Base-by-base conservation (phyloP, 2,888 invertebrate species). In the Tetheella fluctuosa region DNA sequence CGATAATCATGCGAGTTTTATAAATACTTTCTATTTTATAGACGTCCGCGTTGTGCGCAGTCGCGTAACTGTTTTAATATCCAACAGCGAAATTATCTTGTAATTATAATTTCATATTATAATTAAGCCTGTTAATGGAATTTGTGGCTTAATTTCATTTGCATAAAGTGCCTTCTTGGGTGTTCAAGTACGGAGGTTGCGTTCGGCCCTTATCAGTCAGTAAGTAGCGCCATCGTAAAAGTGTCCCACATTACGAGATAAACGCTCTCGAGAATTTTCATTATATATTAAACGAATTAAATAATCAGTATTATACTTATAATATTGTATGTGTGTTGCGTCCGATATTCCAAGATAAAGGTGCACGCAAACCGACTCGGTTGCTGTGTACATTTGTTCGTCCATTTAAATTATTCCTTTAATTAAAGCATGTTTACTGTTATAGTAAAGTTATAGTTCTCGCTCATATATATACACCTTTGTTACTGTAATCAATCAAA, bases 271-370 rank as follows among this genome's bases (percentile, higher is more conserved):
- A 86, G 91, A 91, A 91, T 91, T 91, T 93, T 91, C 92, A 93
- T 93, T 91, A 92, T 92, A 93, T 91, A 92, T 92, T 91, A 92
- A 92, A 90, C 74, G 91, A 92, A 92, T 92, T 89, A 89, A 92
- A 93, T 91, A 89, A 92, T 93, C 93, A 92, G 93, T 93, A 92
- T 93, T 92, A 92, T 90, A 89, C 83, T 81, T 90, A 88, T 88
- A 87, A 87, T 90, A 90, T 88, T 86, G 89, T 89, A 85, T 90
- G 88, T 86, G 86, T 91, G 90, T 84, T 80, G 85, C 80, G 81
- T 83, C 79, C 79, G 88, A 89, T 88, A 81, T 73, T 74, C 65
- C 66, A 70, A 84, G 90, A 91, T 90, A 88, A 84, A 74, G 76
- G 71, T 80, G 83, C 85, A 86, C 87, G 88, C 87, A 70, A 84